Evolutionary conservation across 1,140 invertebrate species (phyloP).

Genomic region (Diuraphis noxia): DNA sequence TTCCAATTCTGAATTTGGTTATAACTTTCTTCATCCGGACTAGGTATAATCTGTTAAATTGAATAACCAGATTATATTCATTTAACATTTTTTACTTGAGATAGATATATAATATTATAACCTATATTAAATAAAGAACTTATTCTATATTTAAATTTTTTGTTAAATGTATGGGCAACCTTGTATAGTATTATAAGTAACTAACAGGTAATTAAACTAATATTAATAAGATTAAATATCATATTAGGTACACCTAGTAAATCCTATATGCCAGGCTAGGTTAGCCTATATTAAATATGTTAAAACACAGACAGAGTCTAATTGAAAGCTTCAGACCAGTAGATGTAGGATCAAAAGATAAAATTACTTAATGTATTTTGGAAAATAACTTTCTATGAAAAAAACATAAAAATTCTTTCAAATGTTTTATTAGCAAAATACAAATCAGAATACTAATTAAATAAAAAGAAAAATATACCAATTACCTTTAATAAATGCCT

Average conservation of each 20-base stretch:
- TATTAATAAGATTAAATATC: not conserved
- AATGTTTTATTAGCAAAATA: not conserved
- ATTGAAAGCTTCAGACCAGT: not conserved
- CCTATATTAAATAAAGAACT: not conserved
- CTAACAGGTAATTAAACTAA: not conserved
- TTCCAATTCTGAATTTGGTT: not conserved
- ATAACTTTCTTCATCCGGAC: not conserved
- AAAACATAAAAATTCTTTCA: not conserved
- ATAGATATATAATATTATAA: not conserved
- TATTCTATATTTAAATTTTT: not conserved
- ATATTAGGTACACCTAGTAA: not conserved
- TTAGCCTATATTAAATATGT: not conserved
- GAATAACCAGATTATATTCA: not conserved
- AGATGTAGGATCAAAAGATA: not conserved
- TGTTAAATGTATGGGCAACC: not conserved
- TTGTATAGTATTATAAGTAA: not conserved
- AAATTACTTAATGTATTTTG: not conserved
- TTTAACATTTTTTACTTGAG: not conserved
- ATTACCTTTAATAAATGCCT: conserved; percentile 40
- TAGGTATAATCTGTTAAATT: not conserved
- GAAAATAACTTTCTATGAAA: not conserved
- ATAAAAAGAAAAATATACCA: conserved; percentile 6
- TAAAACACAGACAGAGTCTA: not conserved
- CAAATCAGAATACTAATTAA: not conserved
- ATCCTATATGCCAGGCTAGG: not conserved